These are phyloP conservation scores for Chironomus tentans DNA, from an alignment of 2,888 invertebrate genomes.

Conservation along the genomic window DNA sequence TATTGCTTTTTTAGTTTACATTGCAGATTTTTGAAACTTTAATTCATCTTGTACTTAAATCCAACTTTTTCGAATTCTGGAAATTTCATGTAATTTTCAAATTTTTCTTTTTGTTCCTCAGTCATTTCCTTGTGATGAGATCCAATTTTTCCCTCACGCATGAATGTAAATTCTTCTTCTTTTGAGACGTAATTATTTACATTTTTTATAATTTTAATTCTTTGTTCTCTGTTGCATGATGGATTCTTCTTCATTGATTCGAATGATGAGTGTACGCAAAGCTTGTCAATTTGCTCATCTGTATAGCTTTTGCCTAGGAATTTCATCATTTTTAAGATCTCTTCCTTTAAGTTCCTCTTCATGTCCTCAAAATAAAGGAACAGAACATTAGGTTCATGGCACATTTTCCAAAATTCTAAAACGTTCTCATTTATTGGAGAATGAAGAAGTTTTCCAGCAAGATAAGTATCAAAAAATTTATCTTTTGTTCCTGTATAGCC, in stretches of 20 bases:
- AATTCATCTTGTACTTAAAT: background rate
- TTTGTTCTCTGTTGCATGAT: background rate
- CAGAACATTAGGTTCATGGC: conserved; percentile 34
- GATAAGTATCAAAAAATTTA: conserved; percentile 29
- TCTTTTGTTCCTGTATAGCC: conserved; percentile 29
- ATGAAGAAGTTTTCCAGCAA: conserved; percentile 35
- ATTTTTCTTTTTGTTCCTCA: conserved; percentile 29
- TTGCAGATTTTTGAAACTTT: background rate
- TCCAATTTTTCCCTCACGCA: conserved; percentile 32
- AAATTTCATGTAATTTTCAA: conserved; percentile 18
- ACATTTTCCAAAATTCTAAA: conserved; percentile 37
- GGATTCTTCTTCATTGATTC: conserved; percentile 32
- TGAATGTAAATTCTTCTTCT: conserved; percentile 28
- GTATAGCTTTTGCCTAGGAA: conserved; percentile 33
- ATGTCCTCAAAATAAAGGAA: conserved; percentile 40
- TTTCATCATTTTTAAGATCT: conserved; percentile 34
- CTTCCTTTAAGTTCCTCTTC: conserved; percentile 34
- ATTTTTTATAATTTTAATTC: background rate
- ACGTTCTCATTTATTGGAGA: conserved; percentile 39
- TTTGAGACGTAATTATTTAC: background rate
- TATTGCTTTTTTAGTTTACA: background rate
- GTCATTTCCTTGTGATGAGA: conserved; percentile 32
- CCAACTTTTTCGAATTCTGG: background rate
- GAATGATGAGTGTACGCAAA: conserved; percentile 35
- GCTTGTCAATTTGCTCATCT: conserved; percentile 31